These are phyloP conservation scores for Anisognathus igniventris DNA, from an alignment of 2,797 vertebrate species.

Conservation along the genomic window DNA sequence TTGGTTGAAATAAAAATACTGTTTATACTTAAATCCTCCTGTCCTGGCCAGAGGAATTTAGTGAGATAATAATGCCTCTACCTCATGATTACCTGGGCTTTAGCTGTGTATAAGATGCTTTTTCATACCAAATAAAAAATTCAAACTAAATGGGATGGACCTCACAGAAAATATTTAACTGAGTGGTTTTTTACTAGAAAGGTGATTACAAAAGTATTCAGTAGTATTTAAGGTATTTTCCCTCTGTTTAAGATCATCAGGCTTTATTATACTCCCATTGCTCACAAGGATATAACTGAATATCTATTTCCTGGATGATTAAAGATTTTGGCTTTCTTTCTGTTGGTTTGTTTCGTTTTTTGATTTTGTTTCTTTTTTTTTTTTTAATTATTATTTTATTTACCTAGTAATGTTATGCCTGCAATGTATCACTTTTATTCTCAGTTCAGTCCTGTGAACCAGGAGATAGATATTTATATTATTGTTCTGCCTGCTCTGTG, in stretches of 20 bases:
- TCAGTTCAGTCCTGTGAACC: background rate
- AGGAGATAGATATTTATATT: constrained; percentile 4
- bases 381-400: constrained; percentile 26
- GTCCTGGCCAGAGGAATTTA: background rate
- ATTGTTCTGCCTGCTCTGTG: constrained; percentile 13
- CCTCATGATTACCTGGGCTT: background rate
- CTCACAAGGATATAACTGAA: background rate
- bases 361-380: background rate
- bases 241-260: background rate
- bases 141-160: constrained; percentile 3
- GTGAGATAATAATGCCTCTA: background rate
- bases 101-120: background rate
- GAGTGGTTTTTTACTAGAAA: background rate
- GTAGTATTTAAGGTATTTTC: background rate
- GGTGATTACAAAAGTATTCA: background rate
- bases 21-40: background rate
- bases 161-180: constrained; percentile 9
- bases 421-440: background rate
- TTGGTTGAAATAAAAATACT: background rate
- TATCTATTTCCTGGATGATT: constrained; percentile 6
- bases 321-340: background rate
- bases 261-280: background rate
- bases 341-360: background rate
- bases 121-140: background rate
- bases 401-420: constrained; percentile 10